Evolutionary conservation across 2,888 invertebrate species (phyloP), one percentile per base, ranked within the genome.

Genomic region (Acronicta alni): DNA sequence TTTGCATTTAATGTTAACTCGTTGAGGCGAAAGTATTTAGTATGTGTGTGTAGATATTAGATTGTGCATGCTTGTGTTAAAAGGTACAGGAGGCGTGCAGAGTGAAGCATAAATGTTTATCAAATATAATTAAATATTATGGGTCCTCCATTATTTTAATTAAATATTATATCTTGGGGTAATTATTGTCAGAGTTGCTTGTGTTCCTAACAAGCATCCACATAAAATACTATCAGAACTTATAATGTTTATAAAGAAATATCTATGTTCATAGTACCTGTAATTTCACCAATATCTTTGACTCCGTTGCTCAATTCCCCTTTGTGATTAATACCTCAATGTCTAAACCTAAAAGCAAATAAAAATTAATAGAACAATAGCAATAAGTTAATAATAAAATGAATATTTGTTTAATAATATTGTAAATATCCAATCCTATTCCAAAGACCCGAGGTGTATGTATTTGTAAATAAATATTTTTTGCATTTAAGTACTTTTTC

Each of bases 401-500:
- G 35, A 5, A n/a, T 35, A 35, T 4, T n/a, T 35, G n/a, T n/a
- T n/a, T 32, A 2, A 23, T 8, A 14, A 23, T 38, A 32, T 43
- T 68, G 54, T 76, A 76, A 49, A 73, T 66, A 76, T 58, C 62
- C 48, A 45, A 38, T 47, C 52, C 52, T 9, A 17, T 20, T 54
- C 57, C 60, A 15, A n/a, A 18, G 15, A 44, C 15, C n/a, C 6
- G n/a, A 58, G 75, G 66, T 75, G 47, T 69, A 62, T 68, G 54
- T 62, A 41, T 41, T 38, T 69, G 70, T 74, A 68, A 65, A 71
- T 79, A 71, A 45, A 56, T 16, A 17, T 72, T 67, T 58, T 71
- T 67, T 69, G 62, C 70, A 73, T 73, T 75, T 67, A n/a, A n/a
- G n/a, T n/a, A 52, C 72, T 79, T 80, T 71, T 77, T 78, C 51